Base-by-base conservation (phyloP, 30 jellyfish, hydroid and myxozoan genomes). In the Cassiopea andromeda region DNA sequence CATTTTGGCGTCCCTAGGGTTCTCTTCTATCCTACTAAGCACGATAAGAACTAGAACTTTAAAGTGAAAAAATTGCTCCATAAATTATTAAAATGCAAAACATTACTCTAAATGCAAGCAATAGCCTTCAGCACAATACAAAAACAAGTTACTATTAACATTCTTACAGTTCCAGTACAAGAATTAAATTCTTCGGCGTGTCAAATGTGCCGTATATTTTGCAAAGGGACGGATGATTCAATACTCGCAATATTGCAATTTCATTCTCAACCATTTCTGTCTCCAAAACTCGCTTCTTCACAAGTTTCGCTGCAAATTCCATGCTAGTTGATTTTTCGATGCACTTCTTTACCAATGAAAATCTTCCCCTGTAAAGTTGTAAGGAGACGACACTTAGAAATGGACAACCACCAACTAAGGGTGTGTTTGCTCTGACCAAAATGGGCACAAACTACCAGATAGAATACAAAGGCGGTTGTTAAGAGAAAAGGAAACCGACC, bases 211-310 rank as follows among this genome's bases (percentile, higher is more conserved):
- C 98, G 47, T 91, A 95, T 1, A 92, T 86, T 76, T 73, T 76
- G 57, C 97, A 93, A 16, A 96, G 90, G 18, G 98, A 95, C 1
- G 99, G 97, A 69, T 96, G 98, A 86, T 92, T 92, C 60, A 96
- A 58, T 14, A 86, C 89, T 77, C 96, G 94, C 18, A 96, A 73
- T 9, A 96, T 83, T 17, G 99, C 94, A 16, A 96, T 92, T 68
- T 96, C 99, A 47, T 97, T 92, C 85, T 92, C 99, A 64, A 96
- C 99, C 76, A 93, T 84, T 84, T 96, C 99, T 86, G 93, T 92
- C 66, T 81, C 92, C 70, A 96, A 84, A 44, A 92, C 87, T n/a
- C 99, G 97, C 76, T 98, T 97, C 60, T 94, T 97, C 50, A 96
- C 95, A 3, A 96, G 81, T 57, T 96, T 96, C 15, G 99, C 99